A percentile compares a stretch with the other conserved stretches of the same genome.
These are phyloP conservation scores for Ceratina japonica DNA, from an alignment of 1,140 invertebrate species.

Conservation along the genomic window DNA sequence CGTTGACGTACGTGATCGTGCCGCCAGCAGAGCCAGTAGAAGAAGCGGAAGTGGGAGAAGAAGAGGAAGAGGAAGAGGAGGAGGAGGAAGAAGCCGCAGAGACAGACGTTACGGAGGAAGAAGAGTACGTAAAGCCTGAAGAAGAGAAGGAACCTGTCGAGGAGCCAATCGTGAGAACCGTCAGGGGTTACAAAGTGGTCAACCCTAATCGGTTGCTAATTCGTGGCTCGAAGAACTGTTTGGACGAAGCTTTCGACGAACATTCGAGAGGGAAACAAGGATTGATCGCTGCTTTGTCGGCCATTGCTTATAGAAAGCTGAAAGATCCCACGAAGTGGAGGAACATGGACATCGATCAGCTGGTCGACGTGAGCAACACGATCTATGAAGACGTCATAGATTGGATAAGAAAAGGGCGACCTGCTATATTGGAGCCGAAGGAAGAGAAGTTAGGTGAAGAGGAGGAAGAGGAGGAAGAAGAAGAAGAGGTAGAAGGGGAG, in stretches of 20 bases:
- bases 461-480: conserved; percentile 51
- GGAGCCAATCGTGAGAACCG: conserved; percentile 12
- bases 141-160: background rate
- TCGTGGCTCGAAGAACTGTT: conserved; percentile 65
- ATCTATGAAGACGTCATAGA: conserved; percentile 60
- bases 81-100: too few species aligned
- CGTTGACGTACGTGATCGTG: conserved; percentile 38
- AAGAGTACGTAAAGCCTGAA: background rate
- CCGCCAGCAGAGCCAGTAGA: conserved; percentile 3
- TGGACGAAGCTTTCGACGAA: conserved; percentile 44
- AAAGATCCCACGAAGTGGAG: conserved; percentile 65
- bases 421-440: conserved; percentile 13
- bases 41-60: background rate
- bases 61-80: conserved; percentile 21
- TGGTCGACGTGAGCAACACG: conserved; percentile 61
- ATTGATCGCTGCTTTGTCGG: conserved; percentile 61
- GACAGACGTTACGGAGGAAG: background rate
- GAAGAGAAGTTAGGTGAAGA: conserved; percentile 34
- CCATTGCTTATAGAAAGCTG: conserved; percentile 61
- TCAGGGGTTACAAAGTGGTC: conserved; percentile 63
- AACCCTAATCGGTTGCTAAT: conserved; percentile 67
- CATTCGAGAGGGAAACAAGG: conserved; percentile 68
- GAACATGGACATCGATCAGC: conserved; percentile 67
- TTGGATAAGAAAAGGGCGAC: conserved; percentile 62
- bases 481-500: conserved; percentile 38